Percentiles rank a stretch among this genome's conserved stretches.
Conservation (phyloP, 2,888 invertebrate species). For the Andrena camellia region DNA sequence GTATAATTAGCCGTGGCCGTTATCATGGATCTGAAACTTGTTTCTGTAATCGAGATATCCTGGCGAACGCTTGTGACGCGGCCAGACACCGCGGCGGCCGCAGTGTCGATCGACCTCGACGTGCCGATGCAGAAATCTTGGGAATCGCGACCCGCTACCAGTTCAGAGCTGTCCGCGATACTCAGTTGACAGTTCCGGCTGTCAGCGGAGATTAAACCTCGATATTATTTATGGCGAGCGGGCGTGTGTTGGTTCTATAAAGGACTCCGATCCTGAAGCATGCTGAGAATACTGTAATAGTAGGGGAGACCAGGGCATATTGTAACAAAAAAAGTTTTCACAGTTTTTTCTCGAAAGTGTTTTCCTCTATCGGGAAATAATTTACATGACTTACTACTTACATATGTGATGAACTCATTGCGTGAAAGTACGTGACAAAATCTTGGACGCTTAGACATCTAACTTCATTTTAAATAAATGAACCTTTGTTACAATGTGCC, state of each 20-base stretch:
- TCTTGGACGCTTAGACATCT: too few relatives aligned
- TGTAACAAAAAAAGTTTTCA: too few relatives aligned
- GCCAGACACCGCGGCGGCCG: background rate
- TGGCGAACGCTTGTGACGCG: background rate
- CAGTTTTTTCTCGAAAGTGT: too few relatives aligned
- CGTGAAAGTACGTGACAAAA: too few relatives aligned
- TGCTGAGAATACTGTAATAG: too few relatives aligned
- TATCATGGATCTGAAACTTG: slow-evolving; percentile 66
- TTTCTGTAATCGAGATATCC: slow-evolving; percentile 59
- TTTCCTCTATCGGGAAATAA: too few relatives aligned
- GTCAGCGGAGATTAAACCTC: slow-evolving; percentile 31
- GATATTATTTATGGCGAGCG: slow-evolving; percentile 40
- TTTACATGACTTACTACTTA: too few relatives aligned
- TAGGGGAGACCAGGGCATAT: too few relatives aligned
- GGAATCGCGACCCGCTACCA: slow-evolving; percentile 2
- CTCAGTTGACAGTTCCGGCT: slow-evolving; percentile 6
- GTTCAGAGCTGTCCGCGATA: background rate
- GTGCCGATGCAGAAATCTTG: slow-evolving; percentile 24
- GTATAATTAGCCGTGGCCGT: slow-evolving; percentile 65
- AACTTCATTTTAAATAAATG: too few relatives aligned
- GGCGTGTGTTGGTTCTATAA: background rate
- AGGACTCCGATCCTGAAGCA: background rate
- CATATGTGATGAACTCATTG: too few relatives aligned
- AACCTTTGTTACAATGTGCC: too few relatives aligned
- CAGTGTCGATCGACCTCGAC: slow-evolving; percentile 31